Evolutionary conservation across 2,797 vertebrate genomes (phyloP), one percentile per base, ranked within the genome.

Genomic region (Clarias platycephalus): DNA sequence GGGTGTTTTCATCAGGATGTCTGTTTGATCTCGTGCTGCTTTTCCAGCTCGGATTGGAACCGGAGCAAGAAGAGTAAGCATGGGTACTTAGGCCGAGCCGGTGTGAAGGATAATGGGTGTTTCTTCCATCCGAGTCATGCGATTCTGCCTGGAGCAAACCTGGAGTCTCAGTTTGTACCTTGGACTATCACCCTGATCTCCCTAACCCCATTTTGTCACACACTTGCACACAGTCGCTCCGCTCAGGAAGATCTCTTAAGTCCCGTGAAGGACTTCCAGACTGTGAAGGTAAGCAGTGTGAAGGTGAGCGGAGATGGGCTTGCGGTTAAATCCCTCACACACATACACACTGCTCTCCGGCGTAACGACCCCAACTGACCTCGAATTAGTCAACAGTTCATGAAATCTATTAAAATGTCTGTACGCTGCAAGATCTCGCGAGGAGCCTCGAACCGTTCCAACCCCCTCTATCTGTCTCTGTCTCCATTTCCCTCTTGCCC

Each of bases 361-460:
- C 70, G 86, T 82, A 62, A 53, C 7, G 28, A 86, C 85, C 83
- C 34, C 26, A 8, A 3, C 60, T 79, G 85, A 86, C 81, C 87
- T 72, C 63, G 72, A 86, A 90, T 89, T 84, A 91, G 89, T 90
- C 86, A 85, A 79, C 86, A 86, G 26, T 87, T 90, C 77, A 81
- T 90, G 74, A 81, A 88, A 89, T 89, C 86, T 86, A 88, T 90
- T 89, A 88, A 80, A 84, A 55, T 18, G 18, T 86, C 85, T 74
- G 68, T 81, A 86, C 40, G 80, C 72, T 81, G 77, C 63, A 75
- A 34, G 79, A 57, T 80, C 63, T 70, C 83, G 62, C 26, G 63
- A 66, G 74, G 62, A 66, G 24, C n/a, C 37, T 44, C 10, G 2
- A 44, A 44, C 60, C 55, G 28, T 68, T 44, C n/a, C 44, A 7